A percentile compares a stretch with the other conserved stretches of the same genome.
These are phyloP conservation scores for Ceramica pisi DNA, from an alignment of 2,888 invertebrate genomes.

Conservation along the genomic window DNA sequence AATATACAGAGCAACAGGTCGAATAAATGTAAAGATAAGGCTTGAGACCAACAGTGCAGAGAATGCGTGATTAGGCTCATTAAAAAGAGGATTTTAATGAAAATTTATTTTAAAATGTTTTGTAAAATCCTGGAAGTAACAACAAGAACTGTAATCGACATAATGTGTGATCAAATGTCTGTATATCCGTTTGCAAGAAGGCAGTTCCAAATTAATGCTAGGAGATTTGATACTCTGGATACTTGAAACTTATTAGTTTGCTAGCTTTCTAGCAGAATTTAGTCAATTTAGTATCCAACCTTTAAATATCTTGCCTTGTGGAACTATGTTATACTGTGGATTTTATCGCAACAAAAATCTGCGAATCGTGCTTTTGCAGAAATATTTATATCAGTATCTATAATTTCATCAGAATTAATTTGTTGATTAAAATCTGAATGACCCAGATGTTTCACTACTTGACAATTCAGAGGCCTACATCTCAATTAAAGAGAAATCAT, in stretches of 20 bases:
- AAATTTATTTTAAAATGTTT: conserved; percentile 9
- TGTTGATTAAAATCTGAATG: conserved; percentile 19
- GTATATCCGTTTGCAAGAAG: not conserved
- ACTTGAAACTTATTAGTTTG: not conserved
- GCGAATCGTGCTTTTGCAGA: not conserved
- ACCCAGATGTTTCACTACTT: not conserved
- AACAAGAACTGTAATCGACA: not conserved
- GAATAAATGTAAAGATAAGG: conserved; percentile 25
- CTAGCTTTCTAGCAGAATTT: not conserved
- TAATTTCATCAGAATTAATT: not conserved
- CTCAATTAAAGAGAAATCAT: conserved; percentile 32
- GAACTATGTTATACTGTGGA: not conserved
- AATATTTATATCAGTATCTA: conserved; percentile 1
- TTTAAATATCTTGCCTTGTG: not conserved
- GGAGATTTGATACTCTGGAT: not conserved
- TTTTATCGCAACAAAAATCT: conserved; percentile 4
- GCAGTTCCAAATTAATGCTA: not conserved
- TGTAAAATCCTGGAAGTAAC: not conserved
- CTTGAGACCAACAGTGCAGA: not conserved
- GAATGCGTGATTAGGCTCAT: conserved; percentile 3
- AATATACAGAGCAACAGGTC: not conserved
- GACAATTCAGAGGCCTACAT: not conserved
- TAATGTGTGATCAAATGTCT: no score
- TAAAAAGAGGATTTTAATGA: not conserved
- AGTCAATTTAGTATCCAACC: conserved; percentile 1